phyloP scores from a whole-genome alignment of 1,140 invertebrate species.

The Ephestia elutella region DNA sequence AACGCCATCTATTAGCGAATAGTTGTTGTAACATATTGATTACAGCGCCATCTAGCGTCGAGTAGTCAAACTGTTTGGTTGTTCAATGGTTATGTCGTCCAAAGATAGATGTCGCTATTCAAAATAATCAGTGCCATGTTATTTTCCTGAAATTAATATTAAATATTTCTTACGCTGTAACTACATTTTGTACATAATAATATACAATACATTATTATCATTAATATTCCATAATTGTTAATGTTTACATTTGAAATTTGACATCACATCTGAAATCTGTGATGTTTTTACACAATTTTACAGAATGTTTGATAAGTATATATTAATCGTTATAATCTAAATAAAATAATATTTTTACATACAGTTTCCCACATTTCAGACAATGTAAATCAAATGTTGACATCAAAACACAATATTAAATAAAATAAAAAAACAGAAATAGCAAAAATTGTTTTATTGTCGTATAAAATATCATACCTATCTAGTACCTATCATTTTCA shows the following conservation, averaged over 20 bases:
- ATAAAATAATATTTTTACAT: conserved; percentile 1
- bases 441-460: conserved; percentile 46
- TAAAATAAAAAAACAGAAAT: conserved; percentile 47
- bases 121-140: conserved; percentile 51
- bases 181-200: conserved; percentile 5
- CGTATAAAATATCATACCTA: conserved; percentile 7
- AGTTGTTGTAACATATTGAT: conserved; percentile 15
- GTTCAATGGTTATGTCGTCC: conserved; percentile 6
- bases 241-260: conserved; percentile 9
- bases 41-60: conserved; percentile 40
- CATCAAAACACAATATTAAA: conserved; percentile 36
- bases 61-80: conserved; percentile 18
- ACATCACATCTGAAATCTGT: conserved; percentile 16
- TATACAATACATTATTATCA: neutral
- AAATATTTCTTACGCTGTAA: neutral
- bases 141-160: conserved; percentile 21
- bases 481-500: neutral
- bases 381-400: conserved; percentile 32
- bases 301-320: conserved; percentile 12
- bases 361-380: conserved; percentile 8
- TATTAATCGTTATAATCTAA: neutral
- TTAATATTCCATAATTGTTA: conserved; percentile 10
- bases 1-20: conserved; percentile 20
- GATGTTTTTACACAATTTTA: conserved; percentile 18
- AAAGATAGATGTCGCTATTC: conserved; percentile 33